A percentile compares a stretch with the other conserved stretches of the same genome.
Conservation (phyloP, 2,888 invertebrate genomes). For the Drosophila quinaria region DNA sequence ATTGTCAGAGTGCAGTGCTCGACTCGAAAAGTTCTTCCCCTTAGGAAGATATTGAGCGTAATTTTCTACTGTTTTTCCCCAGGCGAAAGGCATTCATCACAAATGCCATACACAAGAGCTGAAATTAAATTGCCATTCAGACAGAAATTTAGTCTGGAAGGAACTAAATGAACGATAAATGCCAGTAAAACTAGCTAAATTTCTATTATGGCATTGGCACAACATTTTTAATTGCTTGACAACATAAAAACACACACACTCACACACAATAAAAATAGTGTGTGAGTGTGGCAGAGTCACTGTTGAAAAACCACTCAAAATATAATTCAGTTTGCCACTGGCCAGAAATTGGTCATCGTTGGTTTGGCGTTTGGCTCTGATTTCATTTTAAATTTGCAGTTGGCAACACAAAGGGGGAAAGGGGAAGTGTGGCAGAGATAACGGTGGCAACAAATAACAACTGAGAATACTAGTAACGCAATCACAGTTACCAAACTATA, state of each 20-base stretch:
- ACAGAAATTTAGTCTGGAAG: conserved; percentile 31
- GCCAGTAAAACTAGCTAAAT: conserved; percentile 59
- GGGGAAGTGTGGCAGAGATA: conserved; percentile 15
- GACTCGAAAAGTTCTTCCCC: background rate
- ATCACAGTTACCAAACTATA: background rate
- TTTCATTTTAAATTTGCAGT: conserved; percentile 51
- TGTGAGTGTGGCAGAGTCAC: conserved; percentile 7
- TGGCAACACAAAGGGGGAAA: background rate
- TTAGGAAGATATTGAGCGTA: background rate
- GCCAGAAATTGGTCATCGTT: conserved; percentile 66
- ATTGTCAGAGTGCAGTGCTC: background rate
- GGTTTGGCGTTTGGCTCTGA: conserved; percentile 50
- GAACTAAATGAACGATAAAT: conserved; percentile 60
- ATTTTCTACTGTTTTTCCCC: conserved; percentile 10
- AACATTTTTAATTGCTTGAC: conserved; percentile 73
- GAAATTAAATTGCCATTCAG: conserved; percentile 38
- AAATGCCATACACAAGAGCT: conserved; percentile 52
- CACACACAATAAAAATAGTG: conserved; percentile 27
- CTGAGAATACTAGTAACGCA: background rate
- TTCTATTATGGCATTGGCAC: conserved; percentile 65
- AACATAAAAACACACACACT: conserved; percentile 65
- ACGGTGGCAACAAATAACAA: conserved; percentile 36
- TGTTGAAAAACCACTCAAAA: conserved; percentile 60
- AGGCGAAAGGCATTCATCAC: conserved; percentile 39
- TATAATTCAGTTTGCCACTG: conserved; percentile 69